These are phyloP conservation scores for Embiotoca jacksoni DNA, from an alignment of 2,113 vertebrate species.

Conservation along the genomic window DNA sequence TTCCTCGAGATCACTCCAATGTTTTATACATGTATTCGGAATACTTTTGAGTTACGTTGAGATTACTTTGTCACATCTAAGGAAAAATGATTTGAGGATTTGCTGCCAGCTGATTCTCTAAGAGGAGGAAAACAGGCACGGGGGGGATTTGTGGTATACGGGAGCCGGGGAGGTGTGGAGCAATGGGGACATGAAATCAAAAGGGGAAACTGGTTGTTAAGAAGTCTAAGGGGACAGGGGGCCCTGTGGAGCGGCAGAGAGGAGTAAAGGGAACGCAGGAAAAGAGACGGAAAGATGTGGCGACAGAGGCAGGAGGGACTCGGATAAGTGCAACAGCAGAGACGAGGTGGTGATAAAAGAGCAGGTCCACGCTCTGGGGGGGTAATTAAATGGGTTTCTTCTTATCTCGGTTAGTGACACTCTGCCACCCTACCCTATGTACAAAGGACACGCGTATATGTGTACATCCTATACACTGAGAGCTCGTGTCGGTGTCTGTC, in stretches of 20 bases:
- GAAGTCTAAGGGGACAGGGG: slow-evolving; percentile 64
- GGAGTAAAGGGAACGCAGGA: slow-evolving; percentile 39
- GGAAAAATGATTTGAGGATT: slow-evolving; percentile 29
- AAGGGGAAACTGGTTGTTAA: slow-evolving; percentile 41
- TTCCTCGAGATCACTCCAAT: slow-evolving; percentile 1
- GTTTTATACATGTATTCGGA: slow-evolving; percentile 24
- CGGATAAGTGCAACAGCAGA: slow-evolving; percentile 52
- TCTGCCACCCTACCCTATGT: slow-evolving; percentile 45
- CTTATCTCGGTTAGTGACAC: slow-evolving; percentile 67
- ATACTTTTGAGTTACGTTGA: slow-evolving; percentile 41
- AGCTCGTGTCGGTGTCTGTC: slow-evolving; percentile 44
- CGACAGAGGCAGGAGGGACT: slow-evolving; percentile 42
- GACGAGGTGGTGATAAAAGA: slow-evolving; percentile 57
- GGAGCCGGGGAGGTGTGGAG: slow-evolving; percentile 29
- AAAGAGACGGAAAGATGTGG: slow-evolving; percentile 35
- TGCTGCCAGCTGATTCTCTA: slow-evolving; percentile 40
- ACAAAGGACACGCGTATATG: slow-evolving; percentile 35
- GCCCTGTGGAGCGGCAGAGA: slow-evolving; percentile 53
- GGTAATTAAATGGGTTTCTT: slow-evolving; percentile 75
- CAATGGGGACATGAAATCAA: slow-evolving; percentile 65
- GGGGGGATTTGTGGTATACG: slow-evolving; percentile 6
- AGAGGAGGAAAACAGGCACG: slow-evolving; percentile 32
- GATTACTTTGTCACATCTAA: slow-evolving; percentile 28
- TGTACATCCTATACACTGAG: slow-evolving; percentile 41
- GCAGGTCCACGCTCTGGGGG: slow-evolving; percentile 66